Base-by-base conservation (phyloP, 2,797 vertebrate species). In the Heliangelus exortis region DNA sequence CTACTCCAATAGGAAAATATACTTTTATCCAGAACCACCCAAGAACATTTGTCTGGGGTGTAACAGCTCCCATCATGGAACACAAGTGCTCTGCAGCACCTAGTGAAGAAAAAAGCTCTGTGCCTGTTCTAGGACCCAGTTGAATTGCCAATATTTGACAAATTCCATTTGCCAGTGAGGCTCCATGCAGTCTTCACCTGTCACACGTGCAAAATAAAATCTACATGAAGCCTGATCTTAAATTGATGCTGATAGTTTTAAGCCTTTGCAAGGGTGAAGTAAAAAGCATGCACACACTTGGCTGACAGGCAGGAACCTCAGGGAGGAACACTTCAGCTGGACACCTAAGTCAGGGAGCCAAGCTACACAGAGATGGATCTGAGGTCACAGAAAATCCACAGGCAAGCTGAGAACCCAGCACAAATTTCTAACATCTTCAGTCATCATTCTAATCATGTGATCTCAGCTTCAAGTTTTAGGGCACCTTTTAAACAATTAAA, bases 1-100 rank as follows among this genome's bases (percentile, higher is more conserved):
- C 90, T 74, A 82, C 77, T 92, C 95, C 88, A 95, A 45, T 54
- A 71, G 88, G 92, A 96, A 96, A 95, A 96, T 84, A 93, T 92
- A 95, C 34, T 45, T 84, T 92, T 95, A 92, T 23, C 41, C 68
- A 68, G 86, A 95, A 33, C 57, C 74, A 87, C 84, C 67, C 77
- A 65, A 69, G 81, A 36, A 0, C 58, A 74, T 66, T 94, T 43
- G 36, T 74, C 36, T 57, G 39, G 62, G 26, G 10, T 29, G 12
- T 19, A 66, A 59, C 15, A 39, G 22, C 10, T 90, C 15, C 51
- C 76, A 14, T 48, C 2, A 0, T 22, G 57, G 63, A 89, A 51
- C 26, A 14, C 1, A 0, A 47, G 13, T 21, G 53, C 23, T 79
- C n/a, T 72, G 50, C 55, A 39, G 13, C 4, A 54, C 1, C 0